Evolutionary conservation across 2,797 vertebrate species (phyloP).

Genomic region (Melanotaenia pygmaea): DNA sequence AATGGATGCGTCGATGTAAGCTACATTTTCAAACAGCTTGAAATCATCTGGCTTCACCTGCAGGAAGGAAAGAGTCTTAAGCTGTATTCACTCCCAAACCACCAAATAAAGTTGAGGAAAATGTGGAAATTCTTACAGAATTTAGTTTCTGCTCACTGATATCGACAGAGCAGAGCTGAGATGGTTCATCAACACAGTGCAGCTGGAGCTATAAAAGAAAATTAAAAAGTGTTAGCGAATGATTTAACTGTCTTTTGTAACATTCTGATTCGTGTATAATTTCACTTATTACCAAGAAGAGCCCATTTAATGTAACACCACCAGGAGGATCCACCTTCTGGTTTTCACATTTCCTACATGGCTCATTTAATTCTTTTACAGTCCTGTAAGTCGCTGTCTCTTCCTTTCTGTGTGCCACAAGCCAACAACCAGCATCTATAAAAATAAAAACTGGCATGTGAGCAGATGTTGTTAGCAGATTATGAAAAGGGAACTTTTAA

Average conservation of each 20-base stretch:
- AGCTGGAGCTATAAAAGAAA: slow-evolving; percentile 67
- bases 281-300: slow-evolving; percentile 69
- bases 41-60: slow-evolving; percentile 77
- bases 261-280: neutral
- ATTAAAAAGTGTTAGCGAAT: neutral
- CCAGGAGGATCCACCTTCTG: neutral
- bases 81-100: neutral
- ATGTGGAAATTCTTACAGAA: slow-evolving; percentile 60
- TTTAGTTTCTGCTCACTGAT: slow-evolving; percentile 74
- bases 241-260: neutral
- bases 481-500: neutral
- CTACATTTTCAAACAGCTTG: slow-evolving; percentile 73
- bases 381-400: slow-evolving; percentile 52
- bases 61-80: neutral
- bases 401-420: slow-evolving; percentile 63
- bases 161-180: slow-evolving; percentile 75
- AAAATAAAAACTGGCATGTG: neutral
- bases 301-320: slow-evolving; percentile 63
- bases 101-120: neutral
- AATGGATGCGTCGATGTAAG: slow-evolving; percentile 75
- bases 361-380: slow-evolving; percentile 30
- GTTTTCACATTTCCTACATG: slow-evolving; percentile 3
- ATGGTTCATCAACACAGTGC: slow-evolving; percentile 73
- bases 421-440: slow-evolving; percentile 74
- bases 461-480: neutral